phyloP scores from a whole-genome alignment of 2,113 vertebrate species.

The Illadopsis cleaveri region DNA sequence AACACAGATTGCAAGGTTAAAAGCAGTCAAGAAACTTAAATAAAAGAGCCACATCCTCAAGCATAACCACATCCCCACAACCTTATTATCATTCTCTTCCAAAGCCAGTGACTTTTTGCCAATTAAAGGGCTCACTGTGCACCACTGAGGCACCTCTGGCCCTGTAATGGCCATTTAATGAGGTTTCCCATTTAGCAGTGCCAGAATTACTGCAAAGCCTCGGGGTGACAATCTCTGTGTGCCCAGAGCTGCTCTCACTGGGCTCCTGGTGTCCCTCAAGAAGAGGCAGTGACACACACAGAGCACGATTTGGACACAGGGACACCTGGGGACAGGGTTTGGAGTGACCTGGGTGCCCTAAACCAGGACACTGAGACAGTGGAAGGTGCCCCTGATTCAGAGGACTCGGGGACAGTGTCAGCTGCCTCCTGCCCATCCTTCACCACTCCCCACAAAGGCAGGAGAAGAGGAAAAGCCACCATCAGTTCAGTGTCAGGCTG shows the following conservation, averaged over 20 bases:
- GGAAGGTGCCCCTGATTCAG: not conserved
- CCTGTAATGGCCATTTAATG: conserved; percentile 22
- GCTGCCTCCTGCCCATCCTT: not conserved
- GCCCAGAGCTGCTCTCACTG: not conserved
- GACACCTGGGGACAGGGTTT: not conserved
- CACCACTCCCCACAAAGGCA: fast-evolving
- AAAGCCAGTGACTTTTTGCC: not conserved
- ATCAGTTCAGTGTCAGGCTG: conserved; percentile 24
- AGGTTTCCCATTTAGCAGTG: conserved; percentile 1
- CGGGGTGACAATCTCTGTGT: not conserved
- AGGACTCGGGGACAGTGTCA: not conserved
- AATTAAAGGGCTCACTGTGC: conserved; percentile 34
- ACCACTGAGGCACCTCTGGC: conserved; percentile 17
- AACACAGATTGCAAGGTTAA: not conserved
- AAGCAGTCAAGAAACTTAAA: not conserved
- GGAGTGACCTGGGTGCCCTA: not conserved
- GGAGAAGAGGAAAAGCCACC: not conserved
- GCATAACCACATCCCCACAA: not conserved
- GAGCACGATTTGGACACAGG: fast-evolving
- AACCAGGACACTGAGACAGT: not conserved
- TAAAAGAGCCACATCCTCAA: not conserved
- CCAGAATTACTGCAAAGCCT: not conserved
- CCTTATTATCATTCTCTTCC: not conserved
- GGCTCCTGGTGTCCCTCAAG: fast-evolving
- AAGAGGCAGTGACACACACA: not conserved